Evolutionary conservation across 2,113 vertebrate genomes (phyloP).

Genomic region (Gadus chalcogrammus): DNA sequence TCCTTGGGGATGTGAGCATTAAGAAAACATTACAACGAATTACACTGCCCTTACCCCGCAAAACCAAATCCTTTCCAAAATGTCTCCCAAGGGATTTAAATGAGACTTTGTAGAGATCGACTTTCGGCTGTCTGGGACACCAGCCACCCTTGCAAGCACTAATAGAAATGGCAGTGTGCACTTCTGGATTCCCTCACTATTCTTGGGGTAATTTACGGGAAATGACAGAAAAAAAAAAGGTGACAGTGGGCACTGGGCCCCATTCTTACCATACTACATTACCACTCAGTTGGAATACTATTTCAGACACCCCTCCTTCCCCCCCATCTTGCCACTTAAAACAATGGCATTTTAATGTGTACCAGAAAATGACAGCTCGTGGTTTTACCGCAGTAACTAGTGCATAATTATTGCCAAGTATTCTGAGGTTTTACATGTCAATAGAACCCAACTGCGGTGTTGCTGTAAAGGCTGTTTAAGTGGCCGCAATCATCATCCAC

Average conservation of each 20-base stretch:
- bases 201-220: constrained; percentile 12
- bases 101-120: not conserved
- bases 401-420: no score
- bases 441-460: no score
- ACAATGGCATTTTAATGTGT: no score
- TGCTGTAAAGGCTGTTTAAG: no score
- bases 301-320: no score
- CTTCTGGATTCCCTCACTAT: not conserved
- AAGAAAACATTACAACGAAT: no score
- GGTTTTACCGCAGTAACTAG: no score
- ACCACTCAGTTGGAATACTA: not conserved
- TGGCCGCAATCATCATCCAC: not conserved
- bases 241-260: constrained; percentile 1
- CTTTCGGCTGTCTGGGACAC: constrained; percentile 11
- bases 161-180: not conserved
- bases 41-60: not conserved
- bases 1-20: no score
- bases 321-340: no score
- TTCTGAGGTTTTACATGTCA: no score
- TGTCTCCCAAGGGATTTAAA: constrained; percentile 5
- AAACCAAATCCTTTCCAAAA: constrained; percentile 14
- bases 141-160: not conserved
- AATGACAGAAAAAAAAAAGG: not conserved
- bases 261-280: constrained; percentile 18
- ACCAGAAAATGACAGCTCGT: no score